A percentile compares a stretch with the other conserved stretches of the same genome.
These are phyloP conservation scores for Enteromius mattozi DNA, from an alignment of 2,797 vertebrate species.

Conservation along the genomic window DNA sequence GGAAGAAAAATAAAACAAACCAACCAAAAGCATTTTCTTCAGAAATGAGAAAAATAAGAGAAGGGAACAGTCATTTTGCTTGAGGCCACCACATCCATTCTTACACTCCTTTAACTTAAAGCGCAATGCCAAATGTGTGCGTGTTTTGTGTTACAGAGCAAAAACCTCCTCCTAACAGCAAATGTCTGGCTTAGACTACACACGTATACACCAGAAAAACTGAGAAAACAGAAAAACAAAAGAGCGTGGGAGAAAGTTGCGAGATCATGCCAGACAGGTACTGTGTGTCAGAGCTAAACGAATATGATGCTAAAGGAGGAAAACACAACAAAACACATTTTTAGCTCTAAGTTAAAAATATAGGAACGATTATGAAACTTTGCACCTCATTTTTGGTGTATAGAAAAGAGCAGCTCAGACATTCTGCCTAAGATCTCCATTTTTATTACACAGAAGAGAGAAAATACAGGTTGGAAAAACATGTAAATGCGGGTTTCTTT, in stretches of 20 bases:
- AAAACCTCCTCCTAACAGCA: slow-evolving; percentile 3
- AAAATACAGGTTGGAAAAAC: not conserved
- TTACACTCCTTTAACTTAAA: slow-evolving; percentile 43
- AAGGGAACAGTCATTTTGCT: slow-evolving; percentile 27
- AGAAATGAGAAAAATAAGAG: slow-evolving; percentile 33
- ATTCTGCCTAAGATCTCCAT: not conserved
- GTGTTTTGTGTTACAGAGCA: slow-evolving; percentile 18
- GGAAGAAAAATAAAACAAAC: not conserved
- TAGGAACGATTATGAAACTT: not conserved
- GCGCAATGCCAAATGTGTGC: not conserved
- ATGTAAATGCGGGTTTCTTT: not conserved
- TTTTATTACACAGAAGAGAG: slow-evolving; percentile 1
- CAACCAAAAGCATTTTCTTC: slow-evolving; percentile 25
- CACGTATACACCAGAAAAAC: not conserved
- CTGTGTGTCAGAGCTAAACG: not conserved
- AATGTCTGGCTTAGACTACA: not conserved
- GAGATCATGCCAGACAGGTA: slow-evolving; percentile 23
- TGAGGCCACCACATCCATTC: slow-evolving; percentile 30
- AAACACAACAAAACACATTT: not conserved
- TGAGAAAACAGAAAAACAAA: slow-evolving; percentile 11
- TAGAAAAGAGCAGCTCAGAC: not conserved
- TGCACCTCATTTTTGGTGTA: not conserved
- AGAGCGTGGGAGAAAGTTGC: slow-evolving; percentile 1
- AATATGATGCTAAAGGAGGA: not conserved
- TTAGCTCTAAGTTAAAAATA: not conserved